Evolutionary conservation across 2,113 vertebrate species (phyloP).

Genomic region (Sialia sialis): DNA sequence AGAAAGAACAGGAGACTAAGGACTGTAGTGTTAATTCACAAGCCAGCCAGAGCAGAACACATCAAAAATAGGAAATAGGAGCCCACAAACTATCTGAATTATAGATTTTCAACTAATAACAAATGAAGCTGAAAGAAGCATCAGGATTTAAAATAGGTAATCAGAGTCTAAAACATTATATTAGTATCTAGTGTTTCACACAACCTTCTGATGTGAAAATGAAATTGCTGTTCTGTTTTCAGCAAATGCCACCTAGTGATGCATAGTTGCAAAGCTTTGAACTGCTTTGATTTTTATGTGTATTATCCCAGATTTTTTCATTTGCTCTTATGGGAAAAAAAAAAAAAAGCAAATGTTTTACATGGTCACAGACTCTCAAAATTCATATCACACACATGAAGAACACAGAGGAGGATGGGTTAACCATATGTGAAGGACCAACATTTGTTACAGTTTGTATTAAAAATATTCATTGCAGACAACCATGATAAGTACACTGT

Average conservation of each 20-base stretch:
- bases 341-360: not conserved
- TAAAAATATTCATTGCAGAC: not conserved
- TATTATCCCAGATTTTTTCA: not conserved
- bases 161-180: not conserved
- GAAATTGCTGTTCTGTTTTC: not conserved
- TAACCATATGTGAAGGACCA: not conserved
- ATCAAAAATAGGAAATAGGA: not conserved
- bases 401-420: not conserved
- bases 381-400: not conserved
- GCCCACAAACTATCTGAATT: not conserved
- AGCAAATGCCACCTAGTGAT: conserved; percentile 56
- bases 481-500: not conserved
- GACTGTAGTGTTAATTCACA: not conserved
- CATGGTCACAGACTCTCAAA: not conserved
- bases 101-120: not conserved
- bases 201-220: not conserved
- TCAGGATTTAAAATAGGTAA: not conserved
- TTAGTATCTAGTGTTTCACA: not conserved
- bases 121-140: not conserved
- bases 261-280: not conserved
- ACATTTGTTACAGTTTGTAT: not conserved
- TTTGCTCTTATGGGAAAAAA: not conserved
- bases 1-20: not conserved
- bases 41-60: not conserved
- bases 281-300: not conserved